These are phyloP conservation scores for Corythornis madagascariensis DNA, from an alignment of 2,113 vertebrate species.

Conservation along the genomic window DNA sequence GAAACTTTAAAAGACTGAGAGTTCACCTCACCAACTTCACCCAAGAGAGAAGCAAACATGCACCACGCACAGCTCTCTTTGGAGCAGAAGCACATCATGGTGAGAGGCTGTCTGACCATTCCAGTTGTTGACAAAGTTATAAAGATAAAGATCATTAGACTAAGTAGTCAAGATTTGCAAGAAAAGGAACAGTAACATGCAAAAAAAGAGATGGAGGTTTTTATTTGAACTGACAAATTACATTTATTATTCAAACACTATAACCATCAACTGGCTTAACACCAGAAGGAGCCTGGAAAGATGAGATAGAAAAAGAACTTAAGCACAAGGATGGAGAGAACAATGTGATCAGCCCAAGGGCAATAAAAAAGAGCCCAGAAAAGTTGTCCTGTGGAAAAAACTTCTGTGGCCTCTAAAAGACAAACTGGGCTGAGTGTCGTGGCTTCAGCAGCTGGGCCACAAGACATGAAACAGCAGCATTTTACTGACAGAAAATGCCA, in stretches of 20 bases:
- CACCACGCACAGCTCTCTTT: background rate
- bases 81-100: background rate
- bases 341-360: background rate
- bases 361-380: background rate
- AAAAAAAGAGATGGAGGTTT: background rate
- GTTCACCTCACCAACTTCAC: background rate
- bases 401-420: background rate
- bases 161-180: background rate
- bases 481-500: background rate
- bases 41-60: background rate
- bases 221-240: conserved; percentile 52
- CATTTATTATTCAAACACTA: conserved; percentile 56
- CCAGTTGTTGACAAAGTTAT: background rate
- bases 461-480: background rate
- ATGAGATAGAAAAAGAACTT: background rate
- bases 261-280: background rate
- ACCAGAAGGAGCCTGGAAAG: conserved; percentile 14
- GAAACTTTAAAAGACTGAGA: background rate
- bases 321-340: background rate
- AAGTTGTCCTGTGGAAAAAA: background rate
- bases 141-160: background rate
- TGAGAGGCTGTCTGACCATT: background rate
- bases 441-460: background rate
- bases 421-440: background rate
- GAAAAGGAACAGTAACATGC: background rate